Conservation (phyloP, 2,888 invertebrate genomes). For the Sympetrum striolatum region DNA sequence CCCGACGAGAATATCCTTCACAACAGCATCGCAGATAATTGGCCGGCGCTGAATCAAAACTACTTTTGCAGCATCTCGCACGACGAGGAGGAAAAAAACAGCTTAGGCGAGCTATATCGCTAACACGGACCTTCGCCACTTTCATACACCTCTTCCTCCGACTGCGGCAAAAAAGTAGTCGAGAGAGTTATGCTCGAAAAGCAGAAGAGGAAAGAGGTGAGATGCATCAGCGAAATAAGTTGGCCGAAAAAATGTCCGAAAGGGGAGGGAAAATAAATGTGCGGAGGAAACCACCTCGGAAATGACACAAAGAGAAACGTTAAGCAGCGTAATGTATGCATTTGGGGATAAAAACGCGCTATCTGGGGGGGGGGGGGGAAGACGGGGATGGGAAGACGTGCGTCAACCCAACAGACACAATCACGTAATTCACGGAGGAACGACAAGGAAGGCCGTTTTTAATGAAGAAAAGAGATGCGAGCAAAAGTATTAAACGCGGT, state of each 20-base stretch:
- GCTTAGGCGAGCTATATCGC: not conserved
- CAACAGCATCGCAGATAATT: too few species aligned
- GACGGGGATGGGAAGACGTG: not conserved
- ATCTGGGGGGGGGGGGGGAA: not conserved
- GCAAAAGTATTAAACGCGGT: not conserved
- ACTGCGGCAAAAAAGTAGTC: not conserved
- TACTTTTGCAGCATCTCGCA: too few species aligned
- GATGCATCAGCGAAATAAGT: not conserved
- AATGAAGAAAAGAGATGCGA: constrained; percentile 35
- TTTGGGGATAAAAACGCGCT: not conserved
- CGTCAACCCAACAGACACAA: not conserved
- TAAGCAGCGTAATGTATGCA: constrained; percentile 11
- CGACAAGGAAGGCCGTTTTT: constrained; percentile 7
- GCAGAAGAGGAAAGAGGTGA: not conserved
- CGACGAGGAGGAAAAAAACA: not conserved
- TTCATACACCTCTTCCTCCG: not conserved
- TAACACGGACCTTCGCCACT: not conserved
- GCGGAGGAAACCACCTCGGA: constrained; percentile 1
- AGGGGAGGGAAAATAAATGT: constrained; percentile 3
- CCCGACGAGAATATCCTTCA: too few species aligned
- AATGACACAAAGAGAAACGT: not conserved
- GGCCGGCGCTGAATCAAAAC: too few species aligned
- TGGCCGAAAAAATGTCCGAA: not conserved
- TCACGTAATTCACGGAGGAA: constrained; percentile 6
- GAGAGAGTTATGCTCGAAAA: not conserved